These are phyloP conservation scores for Erebia aethiops DNA, from an alignment of 2,888 invertebrate species.

Conservation along the genomic window DNA sequence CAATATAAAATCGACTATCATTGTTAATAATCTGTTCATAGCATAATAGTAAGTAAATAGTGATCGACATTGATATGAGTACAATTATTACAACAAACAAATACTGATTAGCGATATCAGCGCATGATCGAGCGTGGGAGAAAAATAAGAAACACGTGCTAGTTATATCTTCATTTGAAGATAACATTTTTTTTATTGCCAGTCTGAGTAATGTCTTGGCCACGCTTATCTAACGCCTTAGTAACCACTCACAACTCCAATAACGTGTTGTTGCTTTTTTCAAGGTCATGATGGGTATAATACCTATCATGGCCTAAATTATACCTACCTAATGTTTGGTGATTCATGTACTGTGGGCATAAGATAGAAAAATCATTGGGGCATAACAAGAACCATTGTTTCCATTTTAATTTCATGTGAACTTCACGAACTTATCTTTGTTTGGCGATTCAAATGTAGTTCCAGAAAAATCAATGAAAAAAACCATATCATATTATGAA, in stretches of 20 bases:
- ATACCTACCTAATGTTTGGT: background rate
- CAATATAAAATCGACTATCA: background rate
- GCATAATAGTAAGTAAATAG: background rate
- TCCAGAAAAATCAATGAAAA: background rate
- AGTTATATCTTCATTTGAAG: background rate
- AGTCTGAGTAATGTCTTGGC: background rate
- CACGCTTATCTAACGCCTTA: background rate
- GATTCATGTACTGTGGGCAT: too few species aligned
- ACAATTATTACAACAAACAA: constrained; percentile 18
- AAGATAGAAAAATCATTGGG: too few species aligned
- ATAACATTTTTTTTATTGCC: background rate
- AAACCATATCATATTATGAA: background rate
- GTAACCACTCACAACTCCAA: background rate
- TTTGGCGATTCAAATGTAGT: background rate
- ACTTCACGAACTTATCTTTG: background rate
- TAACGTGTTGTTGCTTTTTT: too few species aligned
- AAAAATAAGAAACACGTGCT: constrained; percentile 3
- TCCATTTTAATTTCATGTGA: too few species aligned
- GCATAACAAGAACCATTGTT: too few species aligned
- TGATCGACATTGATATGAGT: constrained; percentile 6
- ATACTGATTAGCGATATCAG: constrained; percentile 16
- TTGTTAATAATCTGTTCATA: constrained; percentile 11
- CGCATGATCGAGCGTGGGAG: constrained; percentile 11
- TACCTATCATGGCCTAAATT: background rate
- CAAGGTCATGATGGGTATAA: too few species aligned